These are phyloP conservation scores for Cylloceria caligata DNA, from an alignment of 2,888 invertebrate species.

Conservation along the genomic window DNA sequence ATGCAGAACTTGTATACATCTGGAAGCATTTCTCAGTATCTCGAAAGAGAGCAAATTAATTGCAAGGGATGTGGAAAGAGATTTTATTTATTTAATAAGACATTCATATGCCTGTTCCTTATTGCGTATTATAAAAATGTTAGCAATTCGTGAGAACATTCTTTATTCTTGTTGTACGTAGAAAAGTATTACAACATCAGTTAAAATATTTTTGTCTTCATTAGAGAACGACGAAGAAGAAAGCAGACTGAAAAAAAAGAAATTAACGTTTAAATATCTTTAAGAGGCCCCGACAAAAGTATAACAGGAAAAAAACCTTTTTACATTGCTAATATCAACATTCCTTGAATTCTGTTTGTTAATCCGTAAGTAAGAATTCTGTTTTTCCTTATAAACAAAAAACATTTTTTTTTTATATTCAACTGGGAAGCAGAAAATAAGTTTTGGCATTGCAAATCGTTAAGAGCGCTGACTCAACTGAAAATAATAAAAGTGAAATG, in stretches of 20 bases:
- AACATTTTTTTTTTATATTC: background rate
- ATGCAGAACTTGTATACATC: background rate
- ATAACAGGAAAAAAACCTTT: background rate
- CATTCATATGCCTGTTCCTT: background rate
- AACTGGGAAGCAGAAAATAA: background rate
- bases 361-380: background rate
- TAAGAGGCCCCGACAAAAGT: background rate
- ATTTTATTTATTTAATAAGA: background rate
- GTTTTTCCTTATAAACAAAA: no score
- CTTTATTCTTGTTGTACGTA: background rate
- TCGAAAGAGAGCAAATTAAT: conserved; percentile 1
- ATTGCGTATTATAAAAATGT: background rate
- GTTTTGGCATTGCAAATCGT: no score
- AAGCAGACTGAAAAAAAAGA: background rate
- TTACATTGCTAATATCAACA: background rate
- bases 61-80: background rate
- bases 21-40: conserved; percentile 2
- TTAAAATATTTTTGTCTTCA: background rate
- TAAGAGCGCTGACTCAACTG: no score
- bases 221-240: background rate
- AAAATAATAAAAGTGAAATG: no score
- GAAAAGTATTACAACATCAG: background rate
- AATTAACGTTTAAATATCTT: background rate
- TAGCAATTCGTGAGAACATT: background rate
- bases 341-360: background rate